Conservation (phyloP, 2,797 vertebrate species). For the Tolypeutes matacus region DNA sequence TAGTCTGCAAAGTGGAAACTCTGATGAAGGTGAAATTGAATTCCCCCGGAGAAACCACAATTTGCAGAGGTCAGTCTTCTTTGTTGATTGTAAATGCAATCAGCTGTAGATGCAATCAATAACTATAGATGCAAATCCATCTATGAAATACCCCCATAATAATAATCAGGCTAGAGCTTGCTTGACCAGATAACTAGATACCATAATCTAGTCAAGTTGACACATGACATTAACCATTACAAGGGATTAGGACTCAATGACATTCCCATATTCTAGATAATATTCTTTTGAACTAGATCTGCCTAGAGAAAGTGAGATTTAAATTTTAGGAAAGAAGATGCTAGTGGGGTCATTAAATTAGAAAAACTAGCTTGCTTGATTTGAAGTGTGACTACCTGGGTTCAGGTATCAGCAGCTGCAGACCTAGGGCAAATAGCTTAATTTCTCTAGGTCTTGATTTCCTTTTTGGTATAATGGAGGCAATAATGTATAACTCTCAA, state of each 20-base stretch:
- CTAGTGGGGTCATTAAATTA: constrained; percentile 7
- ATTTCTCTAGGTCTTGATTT: not conserved
- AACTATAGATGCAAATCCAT: no score
- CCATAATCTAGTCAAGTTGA: no score
- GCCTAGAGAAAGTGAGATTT: not conserved
- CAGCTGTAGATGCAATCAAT: no score
- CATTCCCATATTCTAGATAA: not conserved
- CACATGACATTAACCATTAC: no score
- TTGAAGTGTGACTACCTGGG: not conserved
- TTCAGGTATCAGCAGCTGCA: not conserved
- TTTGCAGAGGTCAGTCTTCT: no score
- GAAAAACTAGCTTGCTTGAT: not conserved
- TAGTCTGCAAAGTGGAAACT: no score
- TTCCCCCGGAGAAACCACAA: no score
- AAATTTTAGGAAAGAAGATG: not conserved
- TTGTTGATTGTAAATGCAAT: no score
- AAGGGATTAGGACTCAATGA: not conserved
- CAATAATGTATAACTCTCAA: not conserved
- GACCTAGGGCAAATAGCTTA: not conserved
- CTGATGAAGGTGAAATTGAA: no score
- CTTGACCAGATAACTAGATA: no score
- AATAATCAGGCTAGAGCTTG: no score
- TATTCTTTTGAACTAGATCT: constrained; percentile 21
- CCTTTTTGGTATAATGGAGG: not conserved
- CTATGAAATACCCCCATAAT: no score